Base-by-base conservation (phyloP, 1,140 invertebrate genomes). In the Nixonia krombeini region DNA sequence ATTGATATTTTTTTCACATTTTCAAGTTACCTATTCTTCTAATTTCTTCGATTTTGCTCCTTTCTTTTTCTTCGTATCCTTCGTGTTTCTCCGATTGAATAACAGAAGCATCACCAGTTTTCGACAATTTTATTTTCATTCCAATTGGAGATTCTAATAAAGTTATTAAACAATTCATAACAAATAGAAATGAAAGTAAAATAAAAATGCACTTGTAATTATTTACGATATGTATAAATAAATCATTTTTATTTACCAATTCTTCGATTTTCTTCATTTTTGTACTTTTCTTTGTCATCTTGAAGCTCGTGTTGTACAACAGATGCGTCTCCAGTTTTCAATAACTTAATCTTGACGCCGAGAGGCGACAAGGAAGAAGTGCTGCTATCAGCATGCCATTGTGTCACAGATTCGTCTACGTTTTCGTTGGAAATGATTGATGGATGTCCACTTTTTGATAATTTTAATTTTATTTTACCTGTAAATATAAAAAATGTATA, bases 281-380 rank as follows among this genome's bases (percentile, higher is more conserved):
- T 9, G 74, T n/a, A 83, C 84, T 0, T 10, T 35, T 84, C 80
- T 4, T 45, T 21, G 41, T 75, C 28, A 17, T 82, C 76, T 0
- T 59, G 16, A 40, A 75, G 80, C 0, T 79, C 75, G 1, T 73
- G 66, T 52, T 77, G 76, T 38, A 82, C 71, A 31, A 82, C 81
- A 8, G 81, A 78, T 3, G 76, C 79, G 21, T 82, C 81, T n/a
- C 80, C 80, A 9, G 59, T 65, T 38, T 81, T 82, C 0, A 80
- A 78, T 1, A 85, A 35, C 55, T 85, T 85, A n/a, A 84, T 79
- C 37, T 84, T 85, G 75, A 85, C 81, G 18, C 84, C 84, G 9
- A 83, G 56, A 0, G 82, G 77, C 0, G 82, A 85, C 8, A 79
- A 31, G 0, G 80, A 81, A 2, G 74, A 74, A 1, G 78, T 65